Evolutionary conservation across 2,113 vertebrate species (phyloP), one percentile per base, ranked within the genome.

Genomic region (Grus americana): DNA sequence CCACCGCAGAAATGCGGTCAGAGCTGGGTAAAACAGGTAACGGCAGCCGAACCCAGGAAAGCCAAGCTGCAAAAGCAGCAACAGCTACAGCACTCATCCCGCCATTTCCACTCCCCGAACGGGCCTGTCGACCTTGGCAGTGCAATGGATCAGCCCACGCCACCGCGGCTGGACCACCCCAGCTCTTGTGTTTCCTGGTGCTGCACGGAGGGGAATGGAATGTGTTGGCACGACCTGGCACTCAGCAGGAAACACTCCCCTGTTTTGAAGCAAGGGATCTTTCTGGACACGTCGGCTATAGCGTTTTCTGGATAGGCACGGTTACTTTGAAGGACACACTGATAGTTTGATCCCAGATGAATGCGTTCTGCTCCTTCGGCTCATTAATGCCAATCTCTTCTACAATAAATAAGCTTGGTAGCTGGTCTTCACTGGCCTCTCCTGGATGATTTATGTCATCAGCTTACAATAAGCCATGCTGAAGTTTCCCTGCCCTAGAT

Each of bases 401-500:
- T 14, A 55, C 73, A 79, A 85, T 90, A 95, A 94, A 89, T 95
- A 95, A 94, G 44, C 65, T 62, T 3, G 0, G 24, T 84, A 74
- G 24, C 61, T 62, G 70, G 42, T 93, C 50, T 88, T 89, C 92
- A n/a, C 80, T 79, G 67, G 85, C 82, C 81, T 97, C 75, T 93
- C 65, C 72, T 82, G 70, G 91, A 95, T 96, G 86, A 96, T 97
- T 97, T 97, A 97, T 96, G 70, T 62, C 70, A 76, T 70, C 62
- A 62, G 84, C 67, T 82, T 73, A 86, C 89, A 95, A 36, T 91
- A 97, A 94, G 83, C 87, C 89, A 82, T 27, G 54, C 89, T 95
- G 84, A 97, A 95, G 86, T 75, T 93, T 92, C 78, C 62, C 36
- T 96, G 96, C 86, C 95, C 92, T 93, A 97, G 86, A 97, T 97